Base-by-base conservation (phyloP, 2,797 vertebrate species). In the Choloepus didactylus region DNA sequence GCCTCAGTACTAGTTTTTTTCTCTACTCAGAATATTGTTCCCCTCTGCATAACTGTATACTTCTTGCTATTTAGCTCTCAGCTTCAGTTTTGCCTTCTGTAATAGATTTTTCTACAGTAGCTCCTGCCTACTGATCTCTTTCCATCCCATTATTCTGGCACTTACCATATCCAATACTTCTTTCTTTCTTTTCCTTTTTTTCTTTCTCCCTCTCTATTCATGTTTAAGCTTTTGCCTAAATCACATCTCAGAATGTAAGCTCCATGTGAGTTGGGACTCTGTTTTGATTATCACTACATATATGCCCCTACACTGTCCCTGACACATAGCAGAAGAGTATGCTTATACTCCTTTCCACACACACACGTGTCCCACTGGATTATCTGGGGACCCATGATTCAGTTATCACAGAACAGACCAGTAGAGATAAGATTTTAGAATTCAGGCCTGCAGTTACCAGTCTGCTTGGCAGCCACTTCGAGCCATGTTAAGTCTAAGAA, bases 51-150 rank as follows among this genome's bases (percentile, higher is more conserved):
- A 77, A 60, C 31, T 88, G n/a, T 29, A 5, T 92, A 27, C 69
- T 81, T 87, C n/a, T 91, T 67, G 15, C 41, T 60, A 69, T 35
- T 60, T 89, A n/a, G 44, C 46, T 89, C 66, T 93, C 31, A 83
- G 10, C 25, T 79, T 25, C n/a, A 79, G 14, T 46, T 46, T 87
- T 84, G 5, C 4, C 49, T 87, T 15, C 69, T 69, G 14, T 41
- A 12, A 31, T 14, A 54, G 38, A 83, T 21, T 66, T 70, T 92
- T 35, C 38, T 49, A 14, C 0, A 44, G 38, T 10, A 89, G 69
- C 8, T 9, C 12, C 29, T 69, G 16, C 6, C 59, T 41, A 64
- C 51, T 73, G 9, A 60, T 31, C 77, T 18, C 12, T 89, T 59
- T 64, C 35, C 4, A 15, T 56, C 9, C 1, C 6, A 41, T 67